phyloP scores from a whole-genome alignment of 1,140 invertebrate genomes.

The Dolichoris vasculosae region DNA sequence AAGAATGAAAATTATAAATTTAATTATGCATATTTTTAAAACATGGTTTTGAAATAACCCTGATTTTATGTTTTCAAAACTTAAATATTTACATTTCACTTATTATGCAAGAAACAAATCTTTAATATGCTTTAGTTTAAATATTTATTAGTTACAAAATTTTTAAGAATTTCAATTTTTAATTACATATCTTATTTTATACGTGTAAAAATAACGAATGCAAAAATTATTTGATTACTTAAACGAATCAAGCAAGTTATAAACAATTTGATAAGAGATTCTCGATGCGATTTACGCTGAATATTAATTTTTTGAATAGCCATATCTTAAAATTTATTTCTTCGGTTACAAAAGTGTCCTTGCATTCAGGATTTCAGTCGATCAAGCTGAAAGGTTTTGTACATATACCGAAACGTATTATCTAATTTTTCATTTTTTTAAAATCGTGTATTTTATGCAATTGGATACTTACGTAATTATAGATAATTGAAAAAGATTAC shows the following conservation, averaged over 20 bases:
- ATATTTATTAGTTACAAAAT: not conserved
- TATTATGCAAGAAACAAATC: not conserved
- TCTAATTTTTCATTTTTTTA: no score
- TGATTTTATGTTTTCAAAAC: not conserved
- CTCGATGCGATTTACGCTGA: not conserved
- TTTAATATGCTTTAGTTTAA: not conserved
- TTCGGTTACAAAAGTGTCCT: not conserved
- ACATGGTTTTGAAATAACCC: not conserved
- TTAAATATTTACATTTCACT: not conserved
- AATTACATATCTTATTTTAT: not conserved
- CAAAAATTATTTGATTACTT: not conserved
- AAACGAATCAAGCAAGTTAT: not conserved
- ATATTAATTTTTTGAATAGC: not conserved
- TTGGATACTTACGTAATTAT: not conserved
- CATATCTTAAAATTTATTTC: not conserved
- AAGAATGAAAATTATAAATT: not conserved
- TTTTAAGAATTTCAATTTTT: not conserved
- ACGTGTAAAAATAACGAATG: no score
- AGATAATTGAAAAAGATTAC: not conserved
- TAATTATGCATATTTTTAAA: not conserved
- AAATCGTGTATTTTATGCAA: not conserved
- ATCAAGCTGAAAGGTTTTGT: not conserved
- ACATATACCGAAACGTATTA: not conserved
- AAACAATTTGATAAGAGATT: not conserved
- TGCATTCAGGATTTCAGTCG: not conserved